phyloP scores from a whole-genome alignment of 2,113 vertebrate species.

The Rhipidura dahli region DNA sequence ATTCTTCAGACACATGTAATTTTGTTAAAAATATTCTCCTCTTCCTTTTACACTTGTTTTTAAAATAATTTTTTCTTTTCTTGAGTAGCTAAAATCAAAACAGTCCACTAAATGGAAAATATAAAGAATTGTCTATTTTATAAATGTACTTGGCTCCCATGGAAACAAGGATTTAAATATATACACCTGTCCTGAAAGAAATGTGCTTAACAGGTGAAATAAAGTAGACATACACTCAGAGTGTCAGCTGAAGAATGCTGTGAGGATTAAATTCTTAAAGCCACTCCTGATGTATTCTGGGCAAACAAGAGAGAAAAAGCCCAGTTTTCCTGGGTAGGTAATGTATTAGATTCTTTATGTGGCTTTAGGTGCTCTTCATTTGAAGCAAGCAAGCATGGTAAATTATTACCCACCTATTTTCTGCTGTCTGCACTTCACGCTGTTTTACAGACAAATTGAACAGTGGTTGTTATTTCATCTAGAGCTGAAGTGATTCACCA shows the following conservation, averaged over 20 bases:
- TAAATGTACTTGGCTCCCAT: neutral
- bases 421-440: neutral
- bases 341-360: neutral
- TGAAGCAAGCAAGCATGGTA: neutral
- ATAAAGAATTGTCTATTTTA: neutral
- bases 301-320: neutral
- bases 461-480: neutral
- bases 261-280: neutral
- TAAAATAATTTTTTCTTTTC: neutral
- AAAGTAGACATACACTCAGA: neutral
- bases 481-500: neutral
- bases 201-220: neutral
- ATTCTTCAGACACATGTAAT: neutral
- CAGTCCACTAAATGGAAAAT: neutral
- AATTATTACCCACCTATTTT: constrained; percentile 50
- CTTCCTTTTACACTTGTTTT: neutral
- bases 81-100: neutral
- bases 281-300: neutral
- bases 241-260: neutral
- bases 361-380: neutral
- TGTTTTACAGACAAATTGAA: neutral
- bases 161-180: neutral
- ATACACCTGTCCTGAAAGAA: neutral
- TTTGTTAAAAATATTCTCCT: neutral
- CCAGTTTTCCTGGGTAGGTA: neutral